Conservation (phyloP, 1,140 invertebrate genomes). For the Philopotamus ludificatus region DNA sequence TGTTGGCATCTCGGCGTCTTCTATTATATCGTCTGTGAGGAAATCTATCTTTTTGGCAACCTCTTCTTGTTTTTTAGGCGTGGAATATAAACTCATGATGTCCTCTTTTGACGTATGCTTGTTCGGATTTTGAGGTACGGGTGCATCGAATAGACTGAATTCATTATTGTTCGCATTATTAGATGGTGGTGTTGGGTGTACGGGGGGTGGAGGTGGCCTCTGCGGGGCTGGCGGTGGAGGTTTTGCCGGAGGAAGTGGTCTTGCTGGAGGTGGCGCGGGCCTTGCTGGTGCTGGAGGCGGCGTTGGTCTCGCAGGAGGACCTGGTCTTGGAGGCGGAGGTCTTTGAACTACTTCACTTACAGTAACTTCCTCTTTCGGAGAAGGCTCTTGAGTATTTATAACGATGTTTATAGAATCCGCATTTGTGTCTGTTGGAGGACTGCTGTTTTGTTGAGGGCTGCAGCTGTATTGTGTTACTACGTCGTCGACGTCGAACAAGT, state of each 20-base stretch:
- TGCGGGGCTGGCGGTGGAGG: slow-evolving; percentile 42
- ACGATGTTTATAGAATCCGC: slow-evolving; percentile 4
- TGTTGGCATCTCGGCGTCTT: slow-evolving; percentile 45
- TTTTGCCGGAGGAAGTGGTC: slow-evolving; percentile 39
- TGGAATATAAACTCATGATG: slow-evolving; percentile 65
- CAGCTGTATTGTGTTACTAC: slow-evolving; percentile 34
- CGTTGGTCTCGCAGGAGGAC: slow-evolving; percentile 49
- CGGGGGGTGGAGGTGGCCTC: slow-evolving; percentile 43
- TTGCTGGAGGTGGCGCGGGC: slow-evolving; percentile 35
- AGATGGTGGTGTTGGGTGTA: slow-evolving; percentile 44
- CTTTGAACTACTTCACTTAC: slow-evolving; percentile 18
- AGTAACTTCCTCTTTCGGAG: slow-evolving; percentile 40
- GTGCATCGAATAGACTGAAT: slow-evolving; percentile 53
- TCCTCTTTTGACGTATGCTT: slow-evolving; percentile 58
- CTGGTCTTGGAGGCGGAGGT: slow-evolving; percentile 45
- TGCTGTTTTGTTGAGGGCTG: slow-evolving; percentile 37
- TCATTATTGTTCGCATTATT: slow-evolving; percentile 40
- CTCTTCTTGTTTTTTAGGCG: slow-evolving; percentile 53
- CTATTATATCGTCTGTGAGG: slow-evolving; percentile 57
- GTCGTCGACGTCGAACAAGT: slow-evolving; percentile 41
- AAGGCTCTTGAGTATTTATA: slow-evolving; percentile 36
- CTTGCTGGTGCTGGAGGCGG: slow-evolving; percentile 46
- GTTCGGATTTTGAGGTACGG: slow-evolving; percentile 41
- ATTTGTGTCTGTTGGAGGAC: slow-evolving; percentile 27
- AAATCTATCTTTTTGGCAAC: slow-evolving; percentile 55